Conservation (phyloP, 1,140 invertebrate species). For the Scaptomyza montana region DNA sequence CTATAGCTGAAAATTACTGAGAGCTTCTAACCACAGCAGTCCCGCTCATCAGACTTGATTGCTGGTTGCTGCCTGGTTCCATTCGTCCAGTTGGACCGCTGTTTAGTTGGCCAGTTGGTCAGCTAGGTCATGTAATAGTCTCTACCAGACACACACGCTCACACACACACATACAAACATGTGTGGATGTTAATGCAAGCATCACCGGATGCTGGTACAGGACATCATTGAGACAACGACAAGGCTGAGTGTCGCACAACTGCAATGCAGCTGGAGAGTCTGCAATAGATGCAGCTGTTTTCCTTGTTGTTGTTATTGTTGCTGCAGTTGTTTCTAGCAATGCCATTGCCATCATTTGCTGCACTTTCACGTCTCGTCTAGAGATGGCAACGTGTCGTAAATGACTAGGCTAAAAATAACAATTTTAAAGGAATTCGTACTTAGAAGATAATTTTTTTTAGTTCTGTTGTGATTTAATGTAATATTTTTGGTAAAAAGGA, state of each 20-base stretch:
- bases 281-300: background rate
- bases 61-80: constrained; percentile 21
- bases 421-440: background rate
- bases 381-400: background rate
- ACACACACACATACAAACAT: constrained; percentile 3
- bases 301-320: constrained; percentile 3
- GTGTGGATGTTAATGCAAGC: constrained; percentile 33
- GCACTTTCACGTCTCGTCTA: constrained; percentile 19
- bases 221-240: constrained; percentile 52
- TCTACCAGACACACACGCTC: constrained; percentile 50
- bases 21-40: constrained; percentile 48
- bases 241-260: constrained; percentile 6
- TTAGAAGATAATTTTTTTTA: too few species aligned
- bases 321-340: constrained; percentile 19
- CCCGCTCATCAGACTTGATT: constrained; percentile 53
- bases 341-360: constrained; percentile 13
- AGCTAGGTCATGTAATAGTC: constrained; percentile 65
- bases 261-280: constrained; percentile 5
- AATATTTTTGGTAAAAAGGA: too few species aligned
- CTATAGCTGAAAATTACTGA: constrained; percentile 55
- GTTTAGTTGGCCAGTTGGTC: constrained; percentile 30
- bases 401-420: background rate
- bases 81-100: background rate
- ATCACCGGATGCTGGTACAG: constrained; percentile 34
- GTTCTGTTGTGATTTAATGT: too few species aligned